Evolutionary conservation across 2,888 invertebrate species (phyloP).

Genomic region (Deilephila porcellus): DNA sequence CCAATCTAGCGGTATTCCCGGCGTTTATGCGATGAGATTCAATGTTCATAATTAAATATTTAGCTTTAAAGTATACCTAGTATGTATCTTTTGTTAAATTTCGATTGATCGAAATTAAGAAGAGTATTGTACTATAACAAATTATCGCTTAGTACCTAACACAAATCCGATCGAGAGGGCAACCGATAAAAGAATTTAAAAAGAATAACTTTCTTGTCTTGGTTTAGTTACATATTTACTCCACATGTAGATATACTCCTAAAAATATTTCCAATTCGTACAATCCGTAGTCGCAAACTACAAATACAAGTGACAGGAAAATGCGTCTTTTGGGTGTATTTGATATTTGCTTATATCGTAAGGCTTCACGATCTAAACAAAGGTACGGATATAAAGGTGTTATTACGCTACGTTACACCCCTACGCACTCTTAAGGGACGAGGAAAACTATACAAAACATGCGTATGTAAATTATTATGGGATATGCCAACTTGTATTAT

Average conservation of each 20-base stretch:
- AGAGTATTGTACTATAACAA: too few relatives aligned
- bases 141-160: too few relatives aligned
- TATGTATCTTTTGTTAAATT: background rate
- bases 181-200: too few relatives aligned
- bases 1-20: background rate
- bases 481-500: background rate
- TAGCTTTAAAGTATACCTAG: too few relatives aligned
- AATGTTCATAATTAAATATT: background rate
- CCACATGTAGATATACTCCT: too few relatives aligned
- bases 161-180: too few relatives aligned
- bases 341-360: background rate
- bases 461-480: background rate
- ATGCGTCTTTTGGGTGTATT: background rate
- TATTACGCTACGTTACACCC: background rate
- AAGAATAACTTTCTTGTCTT: too few relatives aligned
- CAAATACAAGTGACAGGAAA: background rate
- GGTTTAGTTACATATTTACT: too few relatives aligned
- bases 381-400: background rate
- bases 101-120: too few relatives aligned
- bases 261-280: background rate
- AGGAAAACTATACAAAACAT: constrained; percentile 2
- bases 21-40: background rate
- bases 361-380: background rate
- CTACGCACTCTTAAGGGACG: background rate
- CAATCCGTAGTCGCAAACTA: background rate